Conservation (phyloP, 2,113 vertebrate genomes). For the Xenotilapia longispinis region DNA sequence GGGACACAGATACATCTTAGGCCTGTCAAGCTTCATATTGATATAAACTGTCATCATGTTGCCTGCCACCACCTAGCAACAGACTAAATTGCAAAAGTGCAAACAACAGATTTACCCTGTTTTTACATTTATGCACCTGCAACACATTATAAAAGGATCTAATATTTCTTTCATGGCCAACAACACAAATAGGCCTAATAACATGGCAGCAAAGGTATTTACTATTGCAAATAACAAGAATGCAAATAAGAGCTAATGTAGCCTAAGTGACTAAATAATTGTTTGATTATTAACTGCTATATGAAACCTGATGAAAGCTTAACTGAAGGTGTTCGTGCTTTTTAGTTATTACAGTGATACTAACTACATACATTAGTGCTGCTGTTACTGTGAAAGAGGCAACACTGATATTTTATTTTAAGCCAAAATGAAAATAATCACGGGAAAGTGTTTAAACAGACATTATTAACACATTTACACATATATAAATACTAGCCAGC, state of each 20-base stretch:
- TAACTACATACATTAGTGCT: background rate
- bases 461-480: background rate
- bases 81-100: background rate
- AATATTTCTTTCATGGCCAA: background rate
- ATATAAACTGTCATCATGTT: background rate
- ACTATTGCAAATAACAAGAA: background rate
- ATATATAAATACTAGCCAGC: background rate
- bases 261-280: background rate
- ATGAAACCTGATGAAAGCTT: background rate
- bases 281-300: background rate
- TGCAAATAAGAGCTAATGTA: background rate
- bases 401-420: background rate
- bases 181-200: background rate
- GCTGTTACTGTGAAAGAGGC: background rate
- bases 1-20: background rate
- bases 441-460: background rate
- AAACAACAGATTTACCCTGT: background rate
- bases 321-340: background rate
- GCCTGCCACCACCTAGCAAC: background rate
- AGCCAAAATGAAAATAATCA: background rate
- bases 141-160: background rate
- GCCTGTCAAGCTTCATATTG: background rate
- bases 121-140: background rate
- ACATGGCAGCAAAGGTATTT: background rate
- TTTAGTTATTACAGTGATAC: background rate